phyloP scores from a whole-genome alignment of 1,140 invertebrate genomes.

The Bombus breviceps region DNA sequence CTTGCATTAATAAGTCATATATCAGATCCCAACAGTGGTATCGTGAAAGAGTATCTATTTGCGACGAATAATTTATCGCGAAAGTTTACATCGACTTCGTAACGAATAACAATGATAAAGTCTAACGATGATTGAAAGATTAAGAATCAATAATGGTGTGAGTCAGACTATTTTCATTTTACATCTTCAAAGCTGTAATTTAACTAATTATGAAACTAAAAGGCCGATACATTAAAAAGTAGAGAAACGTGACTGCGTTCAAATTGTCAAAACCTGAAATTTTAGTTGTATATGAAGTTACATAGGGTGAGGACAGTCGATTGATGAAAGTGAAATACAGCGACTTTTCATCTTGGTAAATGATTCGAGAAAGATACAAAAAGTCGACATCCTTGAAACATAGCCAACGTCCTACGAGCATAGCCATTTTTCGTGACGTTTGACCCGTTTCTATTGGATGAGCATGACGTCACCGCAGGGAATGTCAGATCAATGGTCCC shows the following conservation, averaged over 20 bases:
- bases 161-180: too few relatives aligned
- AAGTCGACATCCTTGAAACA: slow-evolving; percentile 51
- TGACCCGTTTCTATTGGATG: slow-evolving; percentile 72
- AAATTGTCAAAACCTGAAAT: background rate
- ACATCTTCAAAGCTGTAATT: background rate
- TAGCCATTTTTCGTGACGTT: slow-evolving; percentile 73
- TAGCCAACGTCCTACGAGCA: slow-evolving; percentile 51
- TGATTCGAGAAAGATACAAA: background rate
- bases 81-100: too few relatives aligned
- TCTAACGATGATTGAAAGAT: too few relatives aligned
- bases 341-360: background rate
- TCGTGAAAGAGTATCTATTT: too few relatives aligned
- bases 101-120: too few relatives aligned
- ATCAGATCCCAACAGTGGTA: too few relatives aligned
- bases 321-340: slow-evolving; percentile 15
- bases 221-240: background rate
- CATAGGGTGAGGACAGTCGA: background rate
- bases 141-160: too few relatives aligned
- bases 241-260: background rate
- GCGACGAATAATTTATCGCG: too few relatives aligned
- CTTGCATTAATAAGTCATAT: too few relatives aligned
- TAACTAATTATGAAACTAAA: background rate
- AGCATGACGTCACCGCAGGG: slow-evolving; percentile 71
- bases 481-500: slow-evolving; percentile 78
- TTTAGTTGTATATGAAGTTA: background rate